phyloP scores from a whole-genome alignment of 2,888 invertebrate genomes.

The Agriopis aurantiaria region DNA sequence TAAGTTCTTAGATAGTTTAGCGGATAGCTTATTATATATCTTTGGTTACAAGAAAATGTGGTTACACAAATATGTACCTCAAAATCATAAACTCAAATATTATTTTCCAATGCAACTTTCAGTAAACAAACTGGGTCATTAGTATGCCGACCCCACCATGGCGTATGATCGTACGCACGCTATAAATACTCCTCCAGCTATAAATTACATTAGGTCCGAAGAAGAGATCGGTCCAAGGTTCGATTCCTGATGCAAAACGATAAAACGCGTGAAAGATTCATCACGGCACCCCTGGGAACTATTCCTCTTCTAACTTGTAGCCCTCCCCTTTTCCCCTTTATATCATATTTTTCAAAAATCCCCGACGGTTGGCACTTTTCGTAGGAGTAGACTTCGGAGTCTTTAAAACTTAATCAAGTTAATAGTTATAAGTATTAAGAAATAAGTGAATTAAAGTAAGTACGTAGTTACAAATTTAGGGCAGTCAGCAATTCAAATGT shows the following conservation, averaged over 20 bases:
- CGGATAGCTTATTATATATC: too few species aligned
- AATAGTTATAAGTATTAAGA: neutral
- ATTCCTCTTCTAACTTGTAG: constrained; percentile 80
- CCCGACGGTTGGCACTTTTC: constrained; percentile 44
- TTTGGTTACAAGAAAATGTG: too few species aligned
- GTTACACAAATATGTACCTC: neutral
- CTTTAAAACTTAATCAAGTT: neutral
- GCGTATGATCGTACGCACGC: constrained; percentile 38
- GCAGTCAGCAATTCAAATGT: too few species aligned
- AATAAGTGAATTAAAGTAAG: neutral
- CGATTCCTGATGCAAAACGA: constrained; percentile 79
- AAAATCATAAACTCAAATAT: neutral
- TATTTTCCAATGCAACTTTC: constrained; percentile 1
- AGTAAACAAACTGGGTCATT: constrained; percentile 37
- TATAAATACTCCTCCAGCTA: constrained; percentile 40
- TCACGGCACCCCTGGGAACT: constrained; percentile 77
- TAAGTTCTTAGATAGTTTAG: too few species aligned
- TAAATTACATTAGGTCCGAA: constrained; percentile 47
- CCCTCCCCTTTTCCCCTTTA: constrained; percentile 70
- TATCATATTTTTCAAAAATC: constrained; percentile 83
- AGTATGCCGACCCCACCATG: constrained; percentile 35
- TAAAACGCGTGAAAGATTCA: constrained; percentile 85
- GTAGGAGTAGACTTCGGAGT: constrained; percentile 19
- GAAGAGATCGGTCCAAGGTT: constrained; percentile 67
- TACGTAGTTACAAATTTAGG: too few species aligned